Evolutionary conservation across 2,797 vertebrate species (phyloP), one percentile per base, ranked within the genome.

Genomic region (Coreius guichenoti): DNA sequence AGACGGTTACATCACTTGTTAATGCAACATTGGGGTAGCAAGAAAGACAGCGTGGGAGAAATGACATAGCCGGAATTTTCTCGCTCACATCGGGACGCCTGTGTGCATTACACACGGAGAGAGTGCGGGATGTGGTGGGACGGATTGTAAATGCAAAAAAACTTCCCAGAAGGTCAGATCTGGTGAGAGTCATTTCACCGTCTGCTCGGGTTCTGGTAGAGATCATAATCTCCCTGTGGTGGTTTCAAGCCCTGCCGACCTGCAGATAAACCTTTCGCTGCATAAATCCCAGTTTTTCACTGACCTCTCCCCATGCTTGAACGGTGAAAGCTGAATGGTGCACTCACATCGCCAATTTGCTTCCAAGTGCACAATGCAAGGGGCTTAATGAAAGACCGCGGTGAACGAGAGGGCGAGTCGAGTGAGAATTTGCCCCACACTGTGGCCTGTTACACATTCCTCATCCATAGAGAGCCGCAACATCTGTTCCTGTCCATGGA

Each of bases 101-200:
- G 86, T 88, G 87, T 88, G 86, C 61, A 69, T 36, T 67, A 56
- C 76, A 72, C 88, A 79, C 79, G 54, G 81, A 82, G 72, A 54
- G 73, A 75, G 31, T 45, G 45, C 54, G 73, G 19, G 39, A 58
- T 69, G 39, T 63, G 56, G 16, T 49, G 47, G 1, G 5, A 61
- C 8, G 68, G 47, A 26, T 67, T 49, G 17, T 85, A 33, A 86
- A 76, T 63, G 67, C 26, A 39, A 8, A 82, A 82, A 80, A 78
- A 43, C 65, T 51, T 19, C 70, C 51, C 3, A 14, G 76, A 80
- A 80, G 76, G 76, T 87, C 63, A 74, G 75, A 69, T 87, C 82
- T 77, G 72, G 14, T 14, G 76, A 56, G 69, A 31, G 26, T 47
- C 29, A 67, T 85, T 84, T 72, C 63, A 70, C 54, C 65, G 19